Base-by-base conservation (phyloP, 2,797 vertebrate species). In the Arnoldichthys spilopterus region DNA sequence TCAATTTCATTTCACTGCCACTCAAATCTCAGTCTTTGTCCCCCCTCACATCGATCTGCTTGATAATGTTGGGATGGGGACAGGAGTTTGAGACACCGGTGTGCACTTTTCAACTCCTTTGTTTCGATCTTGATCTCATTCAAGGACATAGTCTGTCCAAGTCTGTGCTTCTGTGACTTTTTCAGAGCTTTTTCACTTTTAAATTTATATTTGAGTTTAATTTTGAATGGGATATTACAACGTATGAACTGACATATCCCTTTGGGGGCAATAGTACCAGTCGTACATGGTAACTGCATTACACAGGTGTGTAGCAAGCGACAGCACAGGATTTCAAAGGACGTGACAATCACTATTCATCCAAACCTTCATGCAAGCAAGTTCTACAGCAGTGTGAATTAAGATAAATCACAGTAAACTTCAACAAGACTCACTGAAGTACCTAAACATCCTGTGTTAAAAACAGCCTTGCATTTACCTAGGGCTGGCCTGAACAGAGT, bases 381-480 rank as follows among this genome's bases (percentile, higher is more conserved):
- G 9, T 22, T 51, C 5, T 54, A 54, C 13, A 70, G 68, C 68
- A 70, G 54, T 71, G 37, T 37, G 30, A 54, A 70, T 70, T 26
- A n/a, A 54, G 24, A n/a, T 12, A 4, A 13, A 37, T 71, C 12
- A 71, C 9, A 54, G 53, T n/a, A 13, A n/a, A 4, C 0, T 4
- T 34, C 0, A 32, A 34, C 6, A 53, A 16, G 15, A 8, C 16
- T 32, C 26, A 30, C 67, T 37, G 18, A 51, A 28, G 66, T 28
- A 28, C 1, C 26, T 18, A 13, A 51, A 51, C 24, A 20, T 3
- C 59, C 13, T 15, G 26, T 24, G 6, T 68, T 67, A 47, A 26
- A 24, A 5, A 6, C 28, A 32, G 20, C 28, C 11, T 53, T 53
- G 49, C 28, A 37, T 24, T 54, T 24, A 54, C 30, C 28, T 40